Evolutionary conservation across 2,797 vertebrate species (phyloP).

Genomic region (Pangasius krempfi): DNA sequence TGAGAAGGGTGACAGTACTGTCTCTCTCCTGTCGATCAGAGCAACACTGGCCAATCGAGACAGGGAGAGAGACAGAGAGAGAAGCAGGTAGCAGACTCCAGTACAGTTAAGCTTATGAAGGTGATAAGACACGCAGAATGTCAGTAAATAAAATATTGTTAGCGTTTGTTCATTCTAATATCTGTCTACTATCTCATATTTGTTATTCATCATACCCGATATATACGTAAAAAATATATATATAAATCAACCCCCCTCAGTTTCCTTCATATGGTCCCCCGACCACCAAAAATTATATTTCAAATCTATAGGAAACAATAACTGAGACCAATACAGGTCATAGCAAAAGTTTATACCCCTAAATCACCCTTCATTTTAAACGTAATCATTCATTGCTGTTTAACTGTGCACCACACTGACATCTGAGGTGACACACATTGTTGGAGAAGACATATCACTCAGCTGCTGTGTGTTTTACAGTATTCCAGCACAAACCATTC

Average conservation of each 20-base stretch:
- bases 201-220: not conserved
- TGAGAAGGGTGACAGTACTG: not conserved
- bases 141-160: no score
- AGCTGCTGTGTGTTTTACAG: constrained; percentile 20
- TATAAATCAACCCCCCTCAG: not conserved
- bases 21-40: not conserved
- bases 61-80: not conserved
- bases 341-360: not conserved
- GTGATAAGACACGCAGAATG: not conserved
- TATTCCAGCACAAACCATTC: not conserved
- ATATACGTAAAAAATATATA: not conserved
- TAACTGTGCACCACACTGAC: not conserved
- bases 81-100: not conserved
- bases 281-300: not conserved
- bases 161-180: not conserved
- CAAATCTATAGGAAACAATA: not conserved
- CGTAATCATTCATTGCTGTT: not conserved
- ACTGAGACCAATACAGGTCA: not conserved
- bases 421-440: not conserved
- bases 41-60: not conserved
- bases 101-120: no score
- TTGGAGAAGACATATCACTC: constrained; percentile 4
- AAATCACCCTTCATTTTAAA: not conserved
- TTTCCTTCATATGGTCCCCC: not conserved
- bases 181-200: not conserved